phyloP scores from a whole-genome alignment of 2,113 vertebrate species.

The Tenebrosternarchus preto region DNA sequence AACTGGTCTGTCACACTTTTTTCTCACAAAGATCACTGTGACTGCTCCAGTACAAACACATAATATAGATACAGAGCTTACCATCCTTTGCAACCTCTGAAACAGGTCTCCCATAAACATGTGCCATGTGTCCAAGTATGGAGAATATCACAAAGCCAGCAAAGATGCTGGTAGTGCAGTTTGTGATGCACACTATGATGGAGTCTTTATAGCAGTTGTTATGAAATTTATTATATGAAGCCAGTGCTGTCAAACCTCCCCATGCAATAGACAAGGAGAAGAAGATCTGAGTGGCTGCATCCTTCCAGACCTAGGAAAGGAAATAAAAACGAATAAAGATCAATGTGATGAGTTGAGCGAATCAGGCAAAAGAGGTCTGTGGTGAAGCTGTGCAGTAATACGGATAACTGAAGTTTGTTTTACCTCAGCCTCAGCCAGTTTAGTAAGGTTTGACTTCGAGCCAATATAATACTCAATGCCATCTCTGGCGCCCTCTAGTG shows the following conservation, averaged over 20 bases:
- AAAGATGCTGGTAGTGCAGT: conserved; percentile 88
- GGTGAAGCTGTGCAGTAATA: background rate
- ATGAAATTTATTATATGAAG: conserved; percentile 93
- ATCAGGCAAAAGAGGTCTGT: background rate
- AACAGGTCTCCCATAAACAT: conserved; percentile 79
- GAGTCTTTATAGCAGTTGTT: conserved; percentile 91
- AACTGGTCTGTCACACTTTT: background rate
- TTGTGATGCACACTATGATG: conserved; percentile 84
- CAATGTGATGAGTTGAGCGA: no score
- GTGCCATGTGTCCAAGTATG: conserved; percentile 93
- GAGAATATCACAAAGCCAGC: conserved; percentile 98
- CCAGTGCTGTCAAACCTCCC: conserved; percentile 88
- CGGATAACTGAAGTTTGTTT: conserved; percentile 28
- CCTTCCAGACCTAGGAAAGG: conserved; percentile 87
- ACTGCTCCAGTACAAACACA: no score
- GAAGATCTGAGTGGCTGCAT: conserved; percentile 95
- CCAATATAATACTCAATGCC: conserved; percentile 95
- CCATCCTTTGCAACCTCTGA: conserved; percentile 88
- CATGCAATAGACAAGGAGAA: conserved; percentile 89
- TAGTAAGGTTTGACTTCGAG: conserved; percentile 84
- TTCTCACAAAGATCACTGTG: background rate
- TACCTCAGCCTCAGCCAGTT: conserved; percentile 87
- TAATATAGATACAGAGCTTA: conserved; percentile 57
- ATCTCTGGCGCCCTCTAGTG: conserved; percentile 86
- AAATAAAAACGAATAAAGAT: background rate